Percentiles rank a stretch among this genome's conserved stretches.
phyloP scores from a whole-genome alignment of 2,888 invertebrate species.

The Galerucella nymphaeae region DNA sequence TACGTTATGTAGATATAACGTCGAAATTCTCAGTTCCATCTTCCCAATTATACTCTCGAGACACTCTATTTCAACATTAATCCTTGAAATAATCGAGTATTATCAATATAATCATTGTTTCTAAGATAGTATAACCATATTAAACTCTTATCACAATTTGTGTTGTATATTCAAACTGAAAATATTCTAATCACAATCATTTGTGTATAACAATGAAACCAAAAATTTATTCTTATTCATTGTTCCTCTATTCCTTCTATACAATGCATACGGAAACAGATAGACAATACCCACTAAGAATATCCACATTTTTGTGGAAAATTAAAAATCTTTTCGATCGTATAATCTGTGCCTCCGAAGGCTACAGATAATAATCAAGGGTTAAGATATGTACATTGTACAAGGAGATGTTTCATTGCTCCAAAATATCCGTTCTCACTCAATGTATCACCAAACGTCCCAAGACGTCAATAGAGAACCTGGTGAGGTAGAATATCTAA shows the following conservation, averaged over 20 bases:
- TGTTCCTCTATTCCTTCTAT: not conserved
- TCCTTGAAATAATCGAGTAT: not conserved
- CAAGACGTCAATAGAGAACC: no score
- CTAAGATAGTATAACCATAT: not conserved
- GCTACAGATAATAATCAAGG: no score
- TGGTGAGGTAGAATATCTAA: no score
- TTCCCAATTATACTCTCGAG: constrained; percentile 6
- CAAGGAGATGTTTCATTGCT: no score
- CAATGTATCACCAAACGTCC: no score
- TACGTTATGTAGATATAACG: not conserved
- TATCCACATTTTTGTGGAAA: constrained; percentile 1
- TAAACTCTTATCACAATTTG: not conserved
- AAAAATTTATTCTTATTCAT: not conserved
- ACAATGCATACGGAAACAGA: not conserved
- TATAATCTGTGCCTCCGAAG: not conserved
- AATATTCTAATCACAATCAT: no score
- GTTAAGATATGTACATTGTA: no score
- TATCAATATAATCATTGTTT: not conserved
- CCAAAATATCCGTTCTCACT: no score
- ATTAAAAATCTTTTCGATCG: constrained; percentile 1
- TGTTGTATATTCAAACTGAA: no score
- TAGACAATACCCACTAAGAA: constrained; percentile 5
- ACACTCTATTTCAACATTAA: not conserved
- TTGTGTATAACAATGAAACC: not conserved
- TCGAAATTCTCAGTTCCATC: not conserved